Base-by-base conservation (phyloP, 2,113 vertebrate genomes). In the Grammomys surdaster region DNA sequence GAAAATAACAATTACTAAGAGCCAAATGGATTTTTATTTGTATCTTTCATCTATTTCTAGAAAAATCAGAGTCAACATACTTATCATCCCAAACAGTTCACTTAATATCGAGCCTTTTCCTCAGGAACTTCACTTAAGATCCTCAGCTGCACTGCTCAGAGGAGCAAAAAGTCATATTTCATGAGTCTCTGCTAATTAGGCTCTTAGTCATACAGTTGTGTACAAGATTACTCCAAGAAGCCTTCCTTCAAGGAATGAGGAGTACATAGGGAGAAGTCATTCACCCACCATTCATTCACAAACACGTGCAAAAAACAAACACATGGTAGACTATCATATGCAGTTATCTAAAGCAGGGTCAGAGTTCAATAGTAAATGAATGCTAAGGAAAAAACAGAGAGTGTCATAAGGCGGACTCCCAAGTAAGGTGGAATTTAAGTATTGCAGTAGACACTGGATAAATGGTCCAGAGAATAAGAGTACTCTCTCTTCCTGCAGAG, bases 31-130 rank as follows among this genome's bases (percentile, higher is more conserved):
- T 77, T 94, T 46, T 46, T 28, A 51, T 51, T 70, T 67, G 28
- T n/a, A 24, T 28, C 17, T 87, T 85, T 73, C 51, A 31, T 89
- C 28, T 88, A 16, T 90, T 88, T 94, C 56, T 92, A 81, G 70
- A 26, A 43, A 24, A 86, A 81, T 9, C 26, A 19, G 46, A 86
- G 31, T 84, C 8, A 78, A 16, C 11, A 22, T 36, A 2, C 54
- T 91, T 85, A 56, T 26, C 1, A 93, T 86, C 76, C 13, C 14
- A 26, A 20, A 19, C 7, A 40, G 7, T 88, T 33, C 75, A 48
- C 76, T 89, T 28, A 80, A 13, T 22, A 67, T 54, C 3, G 26
- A 33, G 0, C 10, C 5, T 58, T 88, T 58, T 1, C 11, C 0
- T 78, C 48, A 78, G 19, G 16, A 84, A 51, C 5, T 78, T 8